These are phyloP conservation scores for Kryphioiulus occultus DNA, from an alignment of 2,888 invertebrate genomes.

Conservation along the genomic window DNA sequence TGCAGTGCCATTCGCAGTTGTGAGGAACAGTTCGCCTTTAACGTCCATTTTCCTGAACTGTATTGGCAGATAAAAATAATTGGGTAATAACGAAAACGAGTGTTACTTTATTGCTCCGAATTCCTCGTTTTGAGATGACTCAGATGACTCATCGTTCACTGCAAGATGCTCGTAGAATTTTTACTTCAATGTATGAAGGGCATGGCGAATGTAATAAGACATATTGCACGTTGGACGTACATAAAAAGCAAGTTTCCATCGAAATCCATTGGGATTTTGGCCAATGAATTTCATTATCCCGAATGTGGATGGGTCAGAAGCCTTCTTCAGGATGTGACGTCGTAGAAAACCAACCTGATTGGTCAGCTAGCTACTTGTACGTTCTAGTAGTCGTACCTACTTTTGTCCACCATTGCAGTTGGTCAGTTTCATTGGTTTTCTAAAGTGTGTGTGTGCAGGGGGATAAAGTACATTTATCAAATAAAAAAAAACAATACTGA, in stretches of 20 bases:
- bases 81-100: conserved; percentile 31
- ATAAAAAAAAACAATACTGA: too few relatives aligned
- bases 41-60: conserved; percentile 9
- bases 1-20: background rate
- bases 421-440: background rate
- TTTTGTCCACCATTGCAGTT: background rate
- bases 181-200: background rate
- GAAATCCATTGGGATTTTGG: background rate
- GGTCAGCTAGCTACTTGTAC: too few relatives aligned
- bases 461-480: too few relatives aligned
- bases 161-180: background rate
- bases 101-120: background rate
- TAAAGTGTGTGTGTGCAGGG: too few relatives aligned
- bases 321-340: background rate
- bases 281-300: background rate
- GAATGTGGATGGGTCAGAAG: background rate
- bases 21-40: conserved; percentile 18
- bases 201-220: background rate
- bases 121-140: background rate
- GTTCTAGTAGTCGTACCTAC: background rate
- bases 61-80: conserved; percentile 35
- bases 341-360: background rate
- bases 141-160: background rate
- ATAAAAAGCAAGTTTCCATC: background rate
- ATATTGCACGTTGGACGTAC: background rate